Percentiles rank a stretch among this genome's conserved stretches.
phyloP scores from a whole-genome alignment of 2,113 vertebrate genomes.

The Pagrus major region DNA sequence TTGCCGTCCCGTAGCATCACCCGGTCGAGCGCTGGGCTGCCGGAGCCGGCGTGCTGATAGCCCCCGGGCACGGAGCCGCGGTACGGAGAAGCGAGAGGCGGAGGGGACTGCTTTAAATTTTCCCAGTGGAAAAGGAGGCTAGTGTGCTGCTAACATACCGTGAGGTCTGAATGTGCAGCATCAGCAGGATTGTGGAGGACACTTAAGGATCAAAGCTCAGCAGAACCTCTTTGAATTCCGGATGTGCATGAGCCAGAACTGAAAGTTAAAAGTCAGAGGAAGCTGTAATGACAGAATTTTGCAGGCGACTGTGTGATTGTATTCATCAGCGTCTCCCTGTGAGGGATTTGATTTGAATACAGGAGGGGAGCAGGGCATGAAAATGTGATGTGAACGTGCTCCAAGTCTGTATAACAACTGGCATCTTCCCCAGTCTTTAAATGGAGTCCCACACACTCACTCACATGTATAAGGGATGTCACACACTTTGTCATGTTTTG shows the following conservation, averaged over 20 bases:
- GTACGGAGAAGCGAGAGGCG: not conserved
- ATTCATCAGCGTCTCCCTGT: conserved; percentile 27
- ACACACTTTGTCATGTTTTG: conserved; percentile 46
- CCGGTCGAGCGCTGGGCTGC: conserved; percentile 18
- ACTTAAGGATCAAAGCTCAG: conserved; percentile 58
- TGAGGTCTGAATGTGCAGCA: conserved; percentile 47
- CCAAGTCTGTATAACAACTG: conserved; percentile 7
- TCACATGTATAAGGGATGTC: conserved; percentile 37
- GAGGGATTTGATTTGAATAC: conserved; percentile 36
- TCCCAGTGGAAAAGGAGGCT: conserved; percentile 30
- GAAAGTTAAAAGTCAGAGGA: conserved; percentile 31
- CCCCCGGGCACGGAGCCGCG: conserved; percentile 28
- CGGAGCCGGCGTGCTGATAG: not conserved
- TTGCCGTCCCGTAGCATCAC: conserved; percentile 16
- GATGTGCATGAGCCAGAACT: conserved; percentile 26
- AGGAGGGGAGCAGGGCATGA: conserved; percentile 9
- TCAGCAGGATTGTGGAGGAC: conserved; percentile 57
- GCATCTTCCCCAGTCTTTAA: conserved; percentile 20
- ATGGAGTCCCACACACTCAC: conserved; percentile 42
- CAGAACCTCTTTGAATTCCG: conserved; percentile 44
- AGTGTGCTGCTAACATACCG: conserved; percentile 39
- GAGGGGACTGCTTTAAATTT: conserved; percentile 36
- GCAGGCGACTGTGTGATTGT: conserved; percentile 17
- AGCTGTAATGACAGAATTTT: conserved; percentile 32
- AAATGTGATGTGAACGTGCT: conserved; percentile 24